Evolutionary conservation across 2,113 vertebrate genomes (phyloP).

Genomic region (Zapus hudsonius): DNA sequence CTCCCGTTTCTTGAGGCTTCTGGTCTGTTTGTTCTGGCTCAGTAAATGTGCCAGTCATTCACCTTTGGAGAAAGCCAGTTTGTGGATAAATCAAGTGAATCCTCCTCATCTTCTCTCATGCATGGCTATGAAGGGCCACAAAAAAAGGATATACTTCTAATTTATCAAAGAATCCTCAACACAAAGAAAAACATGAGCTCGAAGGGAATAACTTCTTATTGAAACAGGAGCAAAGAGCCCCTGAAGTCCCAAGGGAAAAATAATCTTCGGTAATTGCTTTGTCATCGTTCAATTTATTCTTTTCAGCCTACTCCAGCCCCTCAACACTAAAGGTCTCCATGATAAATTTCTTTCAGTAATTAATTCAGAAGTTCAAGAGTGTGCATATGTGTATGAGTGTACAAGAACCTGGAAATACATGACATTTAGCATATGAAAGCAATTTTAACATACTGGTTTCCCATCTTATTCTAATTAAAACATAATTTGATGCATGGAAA

Average conservation of each 20-base stretch:
- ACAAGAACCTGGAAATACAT: not conserved
- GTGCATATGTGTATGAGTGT: not conserved
- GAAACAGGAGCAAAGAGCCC: not conserved
- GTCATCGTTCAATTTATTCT: slow-evolving; percentile 32
- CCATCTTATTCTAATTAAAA: slow-evolving; percentile 21
- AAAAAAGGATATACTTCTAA: slow-evolving; percentile 45
- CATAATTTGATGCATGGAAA: not conserved
- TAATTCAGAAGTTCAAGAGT: not conserved
- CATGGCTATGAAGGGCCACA: slow-evolving; percentile 7
- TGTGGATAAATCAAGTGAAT: slow-evolving; percentile 21
- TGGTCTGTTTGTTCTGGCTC: slow-evolving; percentile 28
- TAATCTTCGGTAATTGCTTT: slow-evolving; percentile 35
- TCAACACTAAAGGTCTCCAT: not conserved
- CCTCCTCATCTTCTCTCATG: slow-evolving; percentile 26
- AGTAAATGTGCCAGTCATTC: slow-evolving; percentile 8
- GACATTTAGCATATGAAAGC: slow-evolving; percentile 4
- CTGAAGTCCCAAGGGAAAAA: slow-evolving; percentile 6
- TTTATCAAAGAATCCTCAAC: slow-evolving; percentile 53
- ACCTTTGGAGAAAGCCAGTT: slow-evolving; percentile 57
- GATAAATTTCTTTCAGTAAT: not conserved
- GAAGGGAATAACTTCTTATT: slow-evolving; percentile 38
- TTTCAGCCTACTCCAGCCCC: not conserved
- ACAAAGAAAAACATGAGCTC: slow-evolving; percentile 61
- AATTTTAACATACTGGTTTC: not conserved
- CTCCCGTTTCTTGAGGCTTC: slow-evolving; percentile 51